phyloP scores from a whole-genome alignment of 2,113 vertebrate genomes.

The Cyprinodon tularosa region DNA sequence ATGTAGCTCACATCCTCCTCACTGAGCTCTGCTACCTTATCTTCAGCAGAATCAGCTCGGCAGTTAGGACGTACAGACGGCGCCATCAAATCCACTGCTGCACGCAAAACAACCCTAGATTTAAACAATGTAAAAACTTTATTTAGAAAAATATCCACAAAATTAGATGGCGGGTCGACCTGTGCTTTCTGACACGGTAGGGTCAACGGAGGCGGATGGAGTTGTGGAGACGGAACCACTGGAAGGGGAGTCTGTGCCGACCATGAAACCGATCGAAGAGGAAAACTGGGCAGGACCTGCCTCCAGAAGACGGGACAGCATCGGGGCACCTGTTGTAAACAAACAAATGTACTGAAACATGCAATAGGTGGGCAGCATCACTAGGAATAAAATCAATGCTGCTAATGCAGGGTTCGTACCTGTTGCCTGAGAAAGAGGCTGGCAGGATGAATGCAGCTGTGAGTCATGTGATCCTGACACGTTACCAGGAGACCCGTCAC shows the following conservation, averaged over 20 bases:
- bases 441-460: slow-evolving; percentile 82
- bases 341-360: slow-evolving; percentile 7
- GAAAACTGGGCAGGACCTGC: slow-evolving; percentile 92
- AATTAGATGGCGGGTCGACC: slow-evolving; percentile 50
- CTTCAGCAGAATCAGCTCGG: slow-evolving; percentile 73
- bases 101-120: slow-evolving; percentile 15
- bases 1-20: slow-evolving; percentile 91
- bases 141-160: neutral
- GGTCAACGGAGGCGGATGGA: slow-evolving; percentile 78
- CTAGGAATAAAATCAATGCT: neutral
- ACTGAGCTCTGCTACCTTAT: slow-evolving; percentile 84
- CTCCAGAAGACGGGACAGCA: slow-evolving; percentile 97
- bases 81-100: slow-evolving; percentile 52
- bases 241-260: slow-evolving; percentile 57
- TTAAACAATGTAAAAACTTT: neutral
- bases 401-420: slow-evolving; percentile 43
- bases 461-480: slow-evolving; percentile 84
- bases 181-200: slow-evolving; percentile 51
- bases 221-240: slow-evolving; percentile 79
- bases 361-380: neutral
- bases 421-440: slow-evolving; percentile 89
- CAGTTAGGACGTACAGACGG: slow-evolving; percentile 24
- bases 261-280: slow-evolving; percentile 86
- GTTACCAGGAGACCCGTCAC: slow-evolving; percentile 81
- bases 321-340: slow-evolving; percentile 88